Base-by-base conservation (phyloP, 1,140 invertebrate genomes). In the Ips typographus region DNA sequence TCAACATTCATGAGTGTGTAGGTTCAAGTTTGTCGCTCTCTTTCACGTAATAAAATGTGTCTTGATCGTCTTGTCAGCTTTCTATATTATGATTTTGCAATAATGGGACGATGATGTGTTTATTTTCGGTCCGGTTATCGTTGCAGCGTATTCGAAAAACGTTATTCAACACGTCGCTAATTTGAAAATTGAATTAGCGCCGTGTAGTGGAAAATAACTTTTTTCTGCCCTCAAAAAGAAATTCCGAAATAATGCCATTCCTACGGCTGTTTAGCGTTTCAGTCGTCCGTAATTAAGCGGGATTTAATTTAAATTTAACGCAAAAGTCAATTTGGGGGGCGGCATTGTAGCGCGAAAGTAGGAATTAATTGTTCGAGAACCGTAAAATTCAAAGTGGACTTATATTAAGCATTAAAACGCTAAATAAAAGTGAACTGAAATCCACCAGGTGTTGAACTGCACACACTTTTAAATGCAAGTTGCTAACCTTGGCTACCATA, bases 21-120 rank as follows among this genome's bases (percentile, higher is more conserved):
- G 57, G 57, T 40, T 62, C 60, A 62, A 62, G 60, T 62, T 62
- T 62, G 49, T 62, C 49, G 60, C 8, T 62, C 60, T 62, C 60
- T 62, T 62, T 62, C 44, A 49, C 44, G 44, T 62, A 62, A 62
- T 62, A 22, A 22, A 22, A 62, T 49, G 44, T 62, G 41, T 62
- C 39, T 38, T 8, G 39, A 62, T 7, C 40, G 60, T 38, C 60
- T 62, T 62, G 44, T 47, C 60, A 62, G 39, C 60, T 62, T 62
- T 62, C 60, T 62, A 62, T 22, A 62, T 47, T 62, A 47, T 22
- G 22, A 22, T 47, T 62, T 62, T 59, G 57, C 57, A 59, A 59
- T 22, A 22, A 22, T 22, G 22, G 22, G 22, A 22, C 22, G 22
- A 22, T 22, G 22, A 22, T 22, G 22, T 22, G 22, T 22, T 22